Percentiles rank a stretch among this genome's conserved stretches.
Conservation (phyloP, 2,888 invertebrate genomes). For the Microctonus hyperodae region DNA sequence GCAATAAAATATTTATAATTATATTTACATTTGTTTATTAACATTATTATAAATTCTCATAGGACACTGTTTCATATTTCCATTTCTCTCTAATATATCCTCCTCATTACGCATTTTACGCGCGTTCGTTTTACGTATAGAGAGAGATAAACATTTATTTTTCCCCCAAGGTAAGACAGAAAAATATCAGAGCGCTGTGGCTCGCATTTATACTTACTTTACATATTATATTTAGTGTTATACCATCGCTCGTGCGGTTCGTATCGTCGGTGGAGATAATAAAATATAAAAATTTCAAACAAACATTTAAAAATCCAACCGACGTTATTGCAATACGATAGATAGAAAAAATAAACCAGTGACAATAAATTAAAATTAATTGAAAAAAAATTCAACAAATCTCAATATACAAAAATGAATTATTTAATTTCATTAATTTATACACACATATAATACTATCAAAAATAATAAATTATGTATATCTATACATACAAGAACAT, state of each 20-base stretch:
- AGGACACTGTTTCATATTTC: no score
- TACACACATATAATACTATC: no score
- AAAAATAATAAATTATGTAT: no score
- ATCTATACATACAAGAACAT: not conserved
- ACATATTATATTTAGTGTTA: constrained; percentile 20
- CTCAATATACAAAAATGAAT: no score
- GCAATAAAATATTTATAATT: no score
- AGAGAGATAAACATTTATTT: constrained; percentile 12
- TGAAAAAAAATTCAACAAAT: no score
- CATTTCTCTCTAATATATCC: not conserved
- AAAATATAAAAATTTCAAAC: no score
- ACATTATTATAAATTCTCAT: no score
- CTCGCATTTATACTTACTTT: constrained; percentile 1
- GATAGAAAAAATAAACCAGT: no score
- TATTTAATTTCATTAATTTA: no score
- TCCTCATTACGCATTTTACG: not conserved
- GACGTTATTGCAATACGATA: not conserved
- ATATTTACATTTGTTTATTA: no score
- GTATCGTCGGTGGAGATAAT: not conserved
- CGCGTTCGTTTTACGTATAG: constrained; percentile 18
- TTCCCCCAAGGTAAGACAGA: not conserved
- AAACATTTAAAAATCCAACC: not conserved
- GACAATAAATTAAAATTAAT: no score
- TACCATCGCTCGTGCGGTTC: constrained; percentile 7
- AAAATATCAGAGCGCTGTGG: not conserved